These are phyloP conservation scores for Caenorhabditis briggsae DNA, from an alignment of 1,140 invertebrate species.

Conservation along the genomic window DNA sequence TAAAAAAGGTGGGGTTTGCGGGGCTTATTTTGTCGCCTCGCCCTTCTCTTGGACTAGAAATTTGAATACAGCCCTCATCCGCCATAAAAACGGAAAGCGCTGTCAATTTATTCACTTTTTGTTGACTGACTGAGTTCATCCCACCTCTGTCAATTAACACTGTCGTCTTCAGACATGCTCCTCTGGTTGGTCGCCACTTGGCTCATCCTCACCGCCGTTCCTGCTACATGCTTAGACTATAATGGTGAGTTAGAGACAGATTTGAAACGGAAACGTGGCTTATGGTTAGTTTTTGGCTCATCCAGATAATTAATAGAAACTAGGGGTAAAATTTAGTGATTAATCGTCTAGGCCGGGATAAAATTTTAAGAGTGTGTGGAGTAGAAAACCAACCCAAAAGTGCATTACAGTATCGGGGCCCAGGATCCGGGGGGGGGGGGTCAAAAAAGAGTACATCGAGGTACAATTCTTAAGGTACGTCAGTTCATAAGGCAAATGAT, in stretches of 20 bases:
- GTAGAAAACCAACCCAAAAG: no score
- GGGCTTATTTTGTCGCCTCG: constrained; percentile 10
- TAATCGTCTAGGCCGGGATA: no score
- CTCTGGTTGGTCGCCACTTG: constrained; percentile 31
- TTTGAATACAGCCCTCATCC: constrained; percentile 1
- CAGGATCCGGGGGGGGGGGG: no score
- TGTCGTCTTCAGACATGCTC: background rate
- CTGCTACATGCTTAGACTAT: constrained; percentile 4
- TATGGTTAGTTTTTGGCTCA: no score
- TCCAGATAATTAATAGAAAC: no score
- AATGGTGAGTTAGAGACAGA: background rate
- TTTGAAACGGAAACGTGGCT: background rate
- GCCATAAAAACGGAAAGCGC: background rate
- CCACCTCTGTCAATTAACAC: background rate
- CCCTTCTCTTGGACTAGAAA: no score
- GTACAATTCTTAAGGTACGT: no score
- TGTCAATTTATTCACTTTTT: constrained; percentile 8
- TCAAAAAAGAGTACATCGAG: no score
- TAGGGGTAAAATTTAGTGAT: no score
- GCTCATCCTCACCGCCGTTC: background rate
- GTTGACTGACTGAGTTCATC: constrained; percentile 19
- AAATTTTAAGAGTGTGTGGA: no score
- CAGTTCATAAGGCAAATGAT: no score
- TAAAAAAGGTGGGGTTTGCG: constrained; percentile 41
- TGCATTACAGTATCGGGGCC: no score